These are phyloP conservation scores for Battus philenor DNA, from an alignment of 1,140 invertebrate genomes.

Conservation along the genomic window DNA sequence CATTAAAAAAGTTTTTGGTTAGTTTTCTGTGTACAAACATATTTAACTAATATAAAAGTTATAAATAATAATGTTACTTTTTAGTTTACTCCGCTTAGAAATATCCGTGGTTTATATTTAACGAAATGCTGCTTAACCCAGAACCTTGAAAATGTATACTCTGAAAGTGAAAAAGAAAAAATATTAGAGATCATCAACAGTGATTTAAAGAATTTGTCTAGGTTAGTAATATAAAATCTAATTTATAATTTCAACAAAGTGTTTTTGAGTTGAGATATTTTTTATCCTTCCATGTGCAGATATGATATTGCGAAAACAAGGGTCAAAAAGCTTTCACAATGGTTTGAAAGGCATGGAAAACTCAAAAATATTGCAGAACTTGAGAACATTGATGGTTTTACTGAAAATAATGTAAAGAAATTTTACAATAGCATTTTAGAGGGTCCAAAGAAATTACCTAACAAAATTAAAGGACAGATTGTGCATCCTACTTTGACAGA, in stretches of 20 bases:
- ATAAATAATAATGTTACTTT: too few relatives aligned
- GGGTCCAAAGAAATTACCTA: slow-evolving; percentile 24
- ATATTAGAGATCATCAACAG: slow-evolving; percentile 52
- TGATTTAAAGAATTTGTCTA: slow-evolving; percentile 31
- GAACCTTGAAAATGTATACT: slow-evolving; percentile 38
- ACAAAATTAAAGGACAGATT: slow-evolving; percentile 58
- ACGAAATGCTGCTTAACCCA: slow-evolving; percentile 7
- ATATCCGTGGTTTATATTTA: background rate
- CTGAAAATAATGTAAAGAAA: slow-evolving; percentile 43
- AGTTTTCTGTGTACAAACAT: too few relatives aligned
- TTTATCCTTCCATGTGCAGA: slow-evolving; percentile 30
- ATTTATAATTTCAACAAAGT: background rate
- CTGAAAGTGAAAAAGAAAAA: slow-evolving; percentile 44
- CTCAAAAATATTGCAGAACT: slow-evolving; percentile 46
- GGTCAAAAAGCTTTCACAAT: slow-evolving; percentile 46
- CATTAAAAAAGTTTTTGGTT: slow-evolving; percentile 11
- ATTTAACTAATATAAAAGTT: too few relatives aligned
- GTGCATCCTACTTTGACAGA: slow-evolving; percentile 49
- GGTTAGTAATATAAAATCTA: slow-evolving; percentile 23
- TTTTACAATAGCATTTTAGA: slow-evolving; percentile 53
- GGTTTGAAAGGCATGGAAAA: slow-evolving; percentile 43
- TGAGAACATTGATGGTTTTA: slow-evolving; percentile 49
- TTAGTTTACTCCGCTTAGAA: slow-evolving; percentile 4
- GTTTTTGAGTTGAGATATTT: background rate
- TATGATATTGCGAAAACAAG: slow-evolving; percentile 56